Conservation (phyloP, 2,888 invertebrate genomes). For the Sesamia inferens region DNA sequence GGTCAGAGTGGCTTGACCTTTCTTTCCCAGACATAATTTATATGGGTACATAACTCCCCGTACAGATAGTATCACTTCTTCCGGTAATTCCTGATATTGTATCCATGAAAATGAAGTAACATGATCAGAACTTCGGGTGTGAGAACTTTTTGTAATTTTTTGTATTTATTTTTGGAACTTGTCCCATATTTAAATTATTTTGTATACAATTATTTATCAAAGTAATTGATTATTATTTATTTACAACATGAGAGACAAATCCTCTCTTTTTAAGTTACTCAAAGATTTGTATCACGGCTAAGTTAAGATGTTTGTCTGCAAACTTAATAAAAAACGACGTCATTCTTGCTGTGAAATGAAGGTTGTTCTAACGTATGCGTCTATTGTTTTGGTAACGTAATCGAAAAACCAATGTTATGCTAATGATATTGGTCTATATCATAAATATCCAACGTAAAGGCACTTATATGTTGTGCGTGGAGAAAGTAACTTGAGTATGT, state of each 20-base stretch:
- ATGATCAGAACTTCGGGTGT: neutral
- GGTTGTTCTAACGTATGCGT: constrained; percentile 20
- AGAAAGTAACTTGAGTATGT: no score
- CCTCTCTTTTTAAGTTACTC: constrained; percentile 6
- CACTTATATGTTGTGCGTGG: neutral
- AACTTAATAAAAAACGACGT: constrained; percentile 43
- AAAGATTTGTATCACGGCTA: constrained; percentile 30
- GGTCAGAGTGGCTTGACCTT: constrained; percentile 50
- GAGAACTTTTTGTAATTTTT: neutral
- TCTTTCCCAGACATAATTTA: constrained; percentile 38
- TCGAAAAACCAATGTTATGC: constrained; percentile 24
- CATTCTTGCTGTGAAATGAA: constrained; percentile 15
- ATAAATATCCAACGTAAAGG: neutral
- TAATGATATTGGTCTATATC: constrained; percentile 17
- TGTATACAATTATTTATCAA: neutral
- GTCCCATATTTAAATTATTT: neutral
- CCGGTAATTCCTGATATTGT: constrained; percentile 17
- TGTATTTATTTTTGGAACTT: neutral
- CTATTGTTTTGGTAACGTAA: constrained; percentile 34
- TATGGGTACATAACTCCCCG: constrained; percentile 17
- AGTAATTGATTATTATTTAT: neutral
- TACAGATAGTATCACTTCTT: constrained; percentile 8
- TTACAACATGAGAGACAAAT: neutral
- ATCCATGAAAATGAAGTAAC: neutral
- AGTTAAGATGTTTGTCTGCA: constrained; percentile 24